Percentiles rank a stretch among this genome's conserved stretches.
Conservation (phyloP, 2,113 vertebrate species). For the Micronycteris hirsuta region DNA sequence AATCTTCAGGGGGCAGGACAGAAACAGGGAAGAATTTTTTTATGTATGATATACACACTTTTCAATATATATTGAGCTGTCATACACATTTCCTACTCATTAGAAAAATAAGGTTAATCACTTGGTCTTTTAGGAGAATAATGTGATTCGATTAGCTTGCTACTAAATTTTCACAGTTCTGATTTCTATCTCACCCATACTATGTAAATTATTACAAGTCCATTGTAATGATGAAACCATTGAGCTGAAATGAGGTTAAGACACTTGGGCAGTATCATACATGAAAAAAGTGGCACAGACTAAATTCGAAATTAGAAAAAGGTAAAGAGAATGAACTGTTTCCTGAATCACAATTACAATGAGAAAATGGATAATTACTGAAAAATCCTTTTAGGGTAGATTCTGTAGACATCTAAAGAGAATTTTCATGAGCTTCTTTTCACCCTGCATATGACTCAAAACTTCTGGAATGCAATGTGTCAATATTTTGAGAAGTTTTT, state of each 20-base stretch:
- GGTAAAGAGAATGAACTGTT: background rate
- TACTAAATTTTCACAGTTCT: background rate
- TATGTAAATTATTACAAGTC: background rate
- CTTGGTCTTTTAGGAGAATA: background rate
- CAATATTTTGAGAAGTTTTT: constrained; percentile 45
- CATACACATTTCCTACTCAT: background rate
- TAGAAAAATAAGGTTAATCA: background rate
- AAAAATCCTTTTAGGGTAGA: background rate
- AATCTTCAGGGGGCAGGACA: background rate
- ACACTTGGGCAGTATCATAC: background rate
- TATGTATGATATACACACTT: background rate
- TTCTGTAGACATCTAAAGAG: constrained; percentile 4
- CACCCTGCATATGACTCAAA: background rate
- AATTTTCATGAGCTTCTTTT: constrained; percentile 9
- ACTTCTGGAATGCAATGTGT: constrained; percentile 49
- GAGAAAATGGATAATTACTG: background rate
- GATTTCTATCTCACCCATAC: background rate
- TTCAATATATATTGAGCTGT: background rate
- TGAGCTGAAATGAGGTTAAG: background rate
- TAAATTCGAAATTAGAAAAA: background rate
- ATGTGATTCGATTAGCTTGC: background rate
- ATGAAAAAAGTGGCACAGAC: background rate
- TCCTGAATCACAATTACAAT: background rate
- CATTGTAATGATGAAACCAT: background rate
- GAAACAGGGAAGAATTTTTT: background rate